phyloP scores from a whole-genome alignment of 2,888 invertebrate genomes.

The Bursaphelenchus okinawaensis region DNA sequence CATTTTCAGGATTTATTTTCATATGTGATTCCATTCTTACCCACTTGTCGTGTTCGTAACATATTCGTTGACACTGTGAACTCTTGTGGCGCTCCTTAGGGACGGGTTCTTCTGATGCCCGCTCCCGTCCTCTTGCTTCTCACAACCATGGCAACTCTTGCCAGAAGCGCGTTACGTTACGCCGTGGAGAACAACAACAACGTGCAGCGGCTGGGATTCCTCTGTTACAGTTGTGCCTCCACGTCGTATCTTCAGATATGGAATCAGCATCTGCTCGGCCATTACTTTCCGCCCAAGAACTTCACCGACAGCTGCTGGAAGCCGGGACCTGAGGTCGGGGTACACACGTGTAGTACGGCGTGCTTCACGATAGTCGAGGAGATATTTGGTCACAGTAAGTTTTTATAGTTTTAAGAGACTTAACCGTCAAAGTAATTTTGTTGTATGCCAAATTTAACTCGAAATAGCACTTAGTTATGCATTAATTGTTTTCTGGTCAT shows the following conservation, averaged over 20 bases:
- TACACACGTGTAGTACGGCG: constrained; percentile 41
- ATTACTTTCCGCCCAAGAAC: constrained; percentile 54
- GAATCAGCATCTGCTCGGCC: constrained; percentile 41
- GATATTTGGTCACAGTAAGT: constrained; percentile 35
- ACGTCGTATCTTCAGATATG: constrained; percentile 43
- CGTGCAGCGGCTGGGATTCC: neutral
- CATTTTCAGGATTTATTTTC: too few species aligned
- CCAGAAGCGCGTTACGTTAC: neutral
- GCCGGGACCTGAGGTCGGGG: constrained; percentile 34
- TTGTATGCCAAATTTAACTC: too few species aligned
- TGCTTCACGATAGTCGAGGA: constrained; percentile 51
- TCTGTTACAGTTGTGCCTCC: constrained; percentile 43
- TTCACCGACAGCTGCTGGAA: constrained; percentile 44
- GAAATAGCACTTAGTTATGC: too few species aligned
- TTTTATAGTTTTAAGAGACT: too few species aligned
- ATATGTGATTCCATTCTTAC: too few species aligned
- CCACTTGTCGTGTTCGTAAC: too few species aligned
- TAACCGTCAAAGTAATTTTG: too few species aligned
- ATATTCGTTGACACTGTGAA: too few species aligned
- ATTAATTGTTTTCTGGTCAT: constrained; percentile 8
- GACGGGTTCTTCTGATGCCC: neutral
- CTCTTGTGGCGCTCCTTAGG: neutral
- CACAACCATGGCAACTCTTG: constrained; percentile 1
- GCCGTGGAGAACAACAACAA: constrained; percentile 2
- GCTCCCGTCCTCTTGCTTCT: neutral